Evolutionary conservation across 2,888 invertebrate species (phyloP).

Genomic region (Thymelicus acteon): DNA sequence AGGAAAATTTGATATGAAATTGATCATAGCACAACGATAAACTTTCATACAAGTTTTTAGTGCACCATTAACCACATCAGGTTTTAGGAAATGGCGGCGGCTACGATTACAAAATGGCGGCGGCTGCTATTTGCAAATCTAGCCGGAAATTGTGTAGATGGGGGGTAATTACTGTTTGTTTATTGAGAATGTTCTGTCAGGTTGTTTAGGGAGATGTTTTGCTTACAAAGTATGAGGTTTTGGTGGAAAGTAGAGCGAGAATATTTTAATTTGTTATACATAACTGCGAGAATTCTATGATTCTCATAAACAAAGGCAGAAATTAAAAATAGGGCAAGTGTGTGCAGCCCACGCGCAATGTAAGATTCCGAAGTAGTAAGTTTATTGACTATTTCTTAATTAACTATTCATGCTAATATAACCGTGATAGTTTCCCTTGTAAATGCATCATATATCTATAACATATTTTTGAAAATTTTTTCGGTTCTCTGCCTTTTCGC

Average conservation of each 20-base stretch:
- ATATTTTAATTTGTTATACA: not conserved
- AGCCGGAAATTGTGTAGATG: constrained; percentile 27
- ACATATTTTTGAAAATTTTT: too few species aligned
- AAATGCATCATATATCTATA: too few species aligned
- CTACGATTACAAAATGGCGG: constrained; percentile 19
- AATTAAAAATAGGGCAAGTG: not conserved
- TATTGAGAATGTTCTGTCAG: not conserved
- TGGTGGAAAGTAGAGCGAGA: not conserved
- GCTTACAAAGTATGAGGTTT: not conserved
- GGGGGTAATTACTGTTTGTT: constrained; percentile 22
- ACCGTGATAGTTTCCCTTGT: too few species aligned
- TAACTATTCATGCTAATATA: too few species aligned
- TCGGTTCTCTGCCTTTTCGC: too few species aligned
- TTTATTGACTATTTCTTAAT: too few species aligned
- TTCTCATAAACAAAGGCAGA: too few species aligned
- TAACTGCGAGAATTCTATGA: too few species aligned
- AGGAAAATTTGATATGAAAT: not conserved
- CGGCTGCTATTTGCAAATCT: constrained; percentile 28
- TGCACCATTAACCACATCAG: constrained; percentile 28
- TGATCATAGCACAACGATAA: constrained; percentile 1
- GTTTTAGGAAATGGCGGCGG: constrained; percentile 15
- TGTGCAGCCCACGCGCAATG: too few species aligned
- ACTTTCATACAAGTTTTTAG: constrained; percentile 20
- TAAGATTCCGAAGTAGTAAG: too few species aligned
- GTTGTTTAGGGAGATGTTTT: not conserved